A percentile compares a stretch with the other conserved stretches of the same genome.
Conservation (phyloP, 2,113 vertebrate species). For the Pluvianellus socialis region DNA sequence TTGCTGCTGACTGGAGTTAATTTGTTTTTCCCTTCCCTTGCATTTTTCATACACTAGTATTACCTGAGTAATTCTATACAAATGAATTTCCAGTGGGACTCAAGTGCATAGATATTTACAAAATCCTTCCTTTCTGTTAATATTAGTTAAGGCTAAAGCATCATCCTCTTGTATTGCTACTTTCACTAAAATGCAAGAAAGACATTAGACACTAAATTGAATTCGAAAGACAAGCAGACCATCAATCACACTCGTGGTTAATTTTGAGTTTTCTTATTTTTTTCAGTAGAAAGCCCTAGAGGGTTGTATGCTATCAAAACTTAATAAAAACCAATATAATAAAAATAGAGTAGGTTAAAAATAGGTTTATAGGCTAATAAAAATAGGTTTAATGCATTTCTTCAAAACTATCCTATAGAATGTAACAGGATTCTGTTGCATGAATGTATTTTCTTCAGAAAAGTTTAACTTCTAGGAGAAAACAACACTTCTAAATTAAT, state of each 20-base stretch:
- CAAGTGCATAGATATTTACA: background rate
- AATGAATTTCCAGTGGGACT: background rate
- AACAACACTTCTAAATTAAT: background rate
- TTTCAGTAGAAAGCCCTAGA: background rate
- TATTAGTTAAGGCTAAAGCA: background rate
- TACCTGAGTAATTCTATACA: background rate
- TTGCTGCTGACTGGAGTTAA: background rate
- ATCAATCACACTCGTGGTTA: background rate
- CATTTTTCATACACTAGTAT: background rate
- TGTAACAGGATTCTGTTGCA: background rate
- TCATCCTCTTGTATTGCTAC: background rate
- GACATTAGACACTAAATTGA: background rate
- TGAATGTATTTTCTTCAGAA: background rate
- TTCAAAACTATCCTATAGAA: background rate
- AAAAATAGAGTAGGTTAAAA: fast-evolving
- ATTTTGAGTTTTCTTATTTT: background rate
- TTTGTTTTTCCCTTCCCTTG: background rate
- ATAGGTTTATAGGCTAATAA: too few relatives aligned
- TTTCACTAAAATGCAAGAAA: background rate
- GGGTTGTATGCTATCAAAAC: background rate
- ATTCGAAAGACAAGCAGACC: background rate
- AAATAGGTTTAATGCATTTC: background rate
- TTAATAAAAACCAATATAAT: background rate
- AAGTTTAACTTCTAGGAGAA: background rate
- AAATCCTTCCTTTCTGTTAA: background rate